Evolutionary conservation across 1,140 invertebrate genomes (phyloP), one percentile per base, ranked within the genome.

Genomic region (Aphaenogaster ashmeadi): DNA sequence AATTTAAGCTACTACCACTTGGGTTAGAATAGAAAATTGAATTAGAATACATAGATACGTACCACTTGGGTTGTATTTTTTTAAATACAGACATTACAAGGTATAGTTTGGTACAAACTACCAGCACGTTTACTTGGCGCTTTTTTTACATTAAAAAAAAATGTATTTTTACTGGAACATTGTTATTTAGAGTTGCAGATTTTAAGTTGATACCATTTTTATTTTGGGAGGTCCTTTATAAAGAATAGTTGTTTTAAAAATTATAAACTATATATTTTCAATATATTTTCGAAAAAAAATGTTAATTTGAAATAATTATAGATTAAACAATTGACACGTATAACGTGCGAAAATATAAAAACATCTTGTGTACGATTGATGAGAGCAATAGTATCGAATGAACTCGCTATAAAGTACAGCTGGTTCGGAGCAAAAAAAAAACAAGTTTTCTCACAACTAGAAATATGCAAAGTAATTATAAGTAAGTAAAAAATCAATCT

Each of bases 391-490:
- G 1, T 67, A 44, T 67, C 36, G 3, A 67, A 67, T 15, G 3
- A 67, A 44, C 15, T 67, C 4, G 64, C 64, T n/a, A 2, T 21
- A 11, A 38, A 67, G 3, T 67, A 67, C 4, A 67, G 38, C 11
- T 67, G 64, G 64, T 44, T 21, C 21, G 36, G 64, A 67, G 38
- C n/a, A 41, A 67, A 41, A 41, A 66, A 66, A 7, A 67, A 67
- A 44, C 15, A 67, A 44, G 18, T 67, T n/a, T 67, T 67, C 7
- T 67, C 15, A 8, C 6, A 21, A 44, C 9, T 67, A 15, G 18
- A 67, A 8, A 67, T 67, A 67, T 67, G 64, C n/a, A 67, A n/a
- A 67, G 36, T 67, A 5, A 67, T 67, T 67, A 41, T 67, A 38
- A 67, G 33, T 67, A 67, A 67, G 38, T 66, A 7, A 41, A 66